Conservation (phyloP, 2,888 invertebrate species). For the Lepeophtheirus nordmannii region DNA sequence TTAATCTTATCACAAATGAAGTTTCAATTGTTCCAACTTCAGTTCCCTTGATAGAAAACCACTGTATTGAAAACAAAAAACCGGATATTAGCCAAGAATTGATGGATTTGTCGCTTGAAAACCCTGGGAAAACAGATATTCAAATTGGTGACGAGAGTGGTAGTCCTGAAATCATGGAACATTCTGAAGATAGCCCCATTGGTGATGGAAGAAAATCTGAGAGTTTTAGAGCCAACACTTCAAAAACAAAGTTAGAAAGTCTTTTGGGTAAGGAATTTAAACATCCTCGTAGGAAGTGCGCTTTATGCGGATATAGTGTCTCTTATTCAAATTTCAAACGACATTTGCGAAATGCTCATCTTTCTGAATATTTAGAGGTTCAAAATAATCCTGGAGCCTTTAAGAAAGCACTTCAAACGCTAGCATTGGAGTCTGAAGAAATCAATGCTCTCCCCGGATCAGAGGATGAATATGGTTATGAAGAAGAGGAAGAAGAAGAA, state of each 20-base stretch:
- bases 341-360: conserved; percentile 22
- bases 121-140: neutral
- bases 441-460: neutral
- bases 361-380: neutral
- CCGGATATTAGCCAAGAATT: neutral
- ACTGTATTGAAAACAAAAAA: neutral
- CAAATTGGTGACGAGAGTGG: neutral
- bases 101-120: neutral
- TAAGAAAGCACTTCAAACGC: conserved; percentile 4
- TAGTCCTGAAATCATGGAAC: conserved; percentile 1
- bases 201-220: conserved; percentile 10
- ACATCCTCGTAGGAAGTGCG: conserved; percentile 23
- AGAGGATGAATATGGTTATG: neutral
- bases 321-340: conserved; percentile 24
- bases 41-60: neutral
- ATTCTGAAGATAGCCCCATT: neutral
- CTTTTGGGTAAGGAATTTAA: conserved; percentile 24
- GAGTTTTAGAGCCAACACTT: conserved; percentile 19
- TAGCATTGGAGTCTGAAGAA: neutral
- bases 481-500: conserved; percentile 11
- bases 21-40: neutral
- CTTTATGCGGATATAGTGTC: conserved; percentile 20
- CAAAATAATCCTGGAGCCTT: conserved; percentile 8
- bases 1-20: neutral
- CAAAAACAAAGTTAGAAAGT: conserved; percentile 19